Percentiles rank a stretch among this genome's conserved stretches.
phyloP scores from a whole-genome alignment of 92 coral and sea anemone species.

The Paragorgia papillata region DNA sequence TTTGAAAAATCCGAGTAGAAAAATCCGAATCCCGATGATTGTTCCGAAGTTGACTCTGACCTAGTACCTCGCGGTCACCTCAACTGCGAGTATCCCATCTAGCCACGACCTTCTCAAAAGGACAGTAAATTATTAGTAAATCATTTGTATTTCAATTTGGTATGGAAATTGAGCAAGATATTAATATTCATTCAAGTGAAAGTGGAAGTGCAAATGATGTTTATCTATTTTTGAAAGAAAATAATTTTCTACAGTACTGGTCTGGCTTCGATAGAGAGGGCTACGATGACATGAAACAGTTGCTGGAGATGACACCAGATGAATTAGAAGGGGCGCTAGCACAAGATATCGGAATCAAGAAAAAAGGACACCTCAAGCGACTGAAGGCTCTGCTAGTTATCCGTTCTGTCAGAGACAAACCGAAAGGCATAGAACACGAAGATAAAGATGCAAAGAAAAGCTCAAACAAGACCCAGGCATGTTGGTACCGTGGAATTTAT shows the following conservation, averaged over 20 bases:
- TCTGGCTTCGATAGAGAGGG: conserved; percentile 5
- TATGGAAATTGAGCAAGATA: conserved; percentile 9
- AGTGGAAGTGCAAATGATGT: conserved; percentile 9
- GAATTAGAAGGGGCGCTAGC: conserved; percentile 36
- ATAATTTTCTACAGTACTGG: conserved; percentile 21
- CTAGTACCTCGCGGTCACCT: too few relatives aligned
- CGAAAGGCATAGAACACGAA: conserved; percentile 3
- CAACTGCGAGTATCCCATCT: too few relatives aligned
- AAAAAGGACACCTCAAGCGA: conserved; percentile 34
- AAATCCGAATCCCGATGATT: too few relatives aligned
- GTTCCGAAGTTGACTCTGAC: too few relatives aligned
- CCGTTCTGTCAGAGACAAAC: conserved; percentile 8
- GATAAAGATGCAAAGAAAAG: conserved; percentile 12
- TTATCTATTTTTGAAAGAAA: conserved; percentile 7
- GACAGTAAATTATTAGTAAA: too few relatives aligned
- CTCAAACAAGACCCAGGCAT: too few relatives aligned
- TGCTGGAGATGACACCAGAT: conserved; percentile 24
- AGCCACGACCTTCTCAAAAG: too few relatives aligned
- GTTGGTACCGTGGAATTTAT: neutral
- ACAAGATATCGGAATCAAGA: conserved; percentile 34
- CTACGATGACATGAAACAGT: conserved; percentile 37
- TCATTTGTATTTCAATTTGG: too few relatives aligned
- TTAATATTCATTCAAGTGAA: neutral
- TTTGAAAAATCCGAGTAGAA: too few relatives aligned
- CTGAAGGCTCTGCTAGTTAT: conserved; percentile 21